Evolutionary conservation across 2,888 invertebrate genomes (phyloP).

Genomic region (Drosophila anomelani): DNA sequence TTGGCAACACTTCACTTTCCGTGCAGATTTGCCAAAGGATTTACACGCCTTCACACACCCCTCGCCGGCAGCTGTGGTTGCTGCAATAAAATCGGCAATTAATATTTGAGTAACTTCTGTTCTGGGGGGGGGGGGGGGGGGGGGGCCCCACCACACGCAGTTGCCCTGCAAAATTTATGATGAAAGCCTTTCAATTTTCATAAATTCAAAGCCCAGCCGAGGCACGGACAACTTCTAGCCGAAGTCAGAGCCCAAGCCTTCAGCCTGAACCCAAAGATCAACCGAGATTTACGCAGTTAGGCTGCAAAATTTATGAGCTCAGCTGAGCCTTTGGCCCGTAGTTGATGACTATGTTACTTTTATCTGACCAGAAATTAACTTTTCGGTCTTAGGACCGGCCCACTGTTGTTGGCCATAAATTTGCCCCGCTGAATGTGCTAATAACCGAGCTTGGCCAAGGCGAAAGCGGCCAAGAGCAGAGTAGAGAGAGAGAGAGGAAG

Average conservation of each 20-base stretch:
- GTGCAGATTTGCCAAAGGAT: slow-evolving; percentile 52
- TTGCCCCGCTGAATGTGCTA: slow-evolving; percentile 47
- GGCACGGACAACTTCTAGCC: slow-evolving; percentile 19
- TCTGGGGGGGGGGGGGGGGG: not conserved
- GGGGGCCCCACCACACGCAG: slow-evolving; percentile 27
- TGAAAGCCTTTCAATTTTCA: slow-evolving; percentile 65
- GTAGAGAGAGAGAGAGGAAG: slow-evolving; percentile 16
- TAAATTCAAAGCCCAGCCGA: slow-evolving; percentile 38
- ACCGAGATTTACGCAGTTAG: slow-evolving; percentile 60
- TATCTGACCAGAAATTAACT: slow-evolving; percentile 58
- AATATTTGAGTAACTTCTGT: slow-evolving; percentile 55
- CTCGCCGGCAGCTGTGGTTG: slow-evolving; percentile 33
- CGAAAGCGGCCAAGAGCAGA: slow-evolving; percentile 18
- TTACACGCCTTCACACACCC: slow-evolving; percentile 49
- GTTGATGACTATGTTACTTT: slow-evolving; percentile 59
- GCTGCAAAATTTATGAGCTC: slow-evolving; percentile 61
- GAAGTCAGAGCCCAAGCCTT: not conserved
- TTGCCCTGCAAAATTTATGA: slow-evolving; percentile 61
- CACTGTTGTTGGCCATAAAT: slow-evolving; percentile 43
- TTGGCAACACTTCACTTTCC: slow-evolving; percentile 26
- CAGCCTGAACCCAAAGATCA: slow-evolving; percentile 36
- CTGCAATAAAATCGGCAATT: slow-evolving; percentile 53
- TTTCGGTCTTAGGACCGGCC: slow-evolving; percentile 36
- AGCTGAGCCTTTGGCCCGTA: slow-evolving; percentile 39
- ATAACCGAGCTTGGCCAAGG: slow-evolving; percentile 37